These are phyloP conservation scores for Sipha maydis DNA, from an alignment of 2,888 invertebrate species.

Conservation along the genomic window DNA sequence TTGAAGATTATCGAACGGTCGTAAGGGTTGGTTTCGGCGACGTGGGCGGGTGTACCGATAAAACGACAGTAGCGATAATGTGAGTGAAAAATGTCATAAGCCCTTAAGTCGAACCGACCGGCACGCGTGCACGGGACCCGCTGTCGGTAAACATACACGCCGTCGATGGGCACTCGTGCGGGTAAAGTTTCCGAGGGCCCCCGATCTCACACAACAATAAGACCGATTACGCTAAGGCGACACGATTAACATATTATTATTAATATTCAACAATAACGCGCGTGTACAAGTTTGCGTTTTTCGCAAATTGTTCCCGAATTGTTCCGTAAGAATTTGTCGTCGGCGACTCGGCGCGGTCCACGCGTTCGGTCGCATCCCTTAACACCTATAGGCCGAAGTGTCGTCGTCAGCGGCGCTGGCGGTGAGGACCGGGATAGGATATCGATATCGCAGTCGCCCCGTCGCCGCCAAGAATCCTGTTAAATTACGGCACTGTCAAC, in stretches of 20 bases:
- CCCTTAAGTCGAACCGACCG: too few species aligned
- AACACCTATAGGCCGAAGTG: neutral
- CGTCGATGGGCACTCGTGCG: neutral
- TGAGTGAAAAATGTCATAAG: too few species aligned
- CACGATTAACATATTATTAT: neutral
- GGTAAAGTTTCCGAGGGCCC: neutral
- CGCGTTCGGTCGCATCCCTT: neutral
- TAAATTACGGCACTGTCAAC: constrained; percentile 45
- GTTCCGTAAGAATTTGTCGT: neutral
- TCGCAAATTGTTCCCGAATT: neutral
- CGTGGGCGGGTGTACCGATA: too few species aligned
- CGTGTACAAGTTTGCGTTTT: neutral
- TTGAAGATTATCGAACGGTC: too few species aligned
- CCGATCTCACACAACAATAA: neutral
- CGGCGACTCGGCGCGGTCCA: neutral
- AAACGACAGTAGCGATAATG: too few species aligned
- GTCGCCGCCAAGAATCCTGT: constrained; percentile 10
- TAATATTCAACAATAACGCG: neutral
- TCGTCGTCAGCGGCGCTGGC: neutral
- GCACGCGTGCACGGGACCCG: too few species aligned
- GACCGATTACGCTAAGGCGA: neutral
- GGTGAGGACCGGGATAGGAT: neutral
- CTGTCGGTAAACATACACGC: too few species aligned
- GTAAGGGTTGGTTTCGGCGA: too few species aligned
- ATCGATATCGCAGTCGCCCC: neutral